Conservation (phyloP, 2,797 vertebrate species). For the Eulemur mongoz region DNA sequence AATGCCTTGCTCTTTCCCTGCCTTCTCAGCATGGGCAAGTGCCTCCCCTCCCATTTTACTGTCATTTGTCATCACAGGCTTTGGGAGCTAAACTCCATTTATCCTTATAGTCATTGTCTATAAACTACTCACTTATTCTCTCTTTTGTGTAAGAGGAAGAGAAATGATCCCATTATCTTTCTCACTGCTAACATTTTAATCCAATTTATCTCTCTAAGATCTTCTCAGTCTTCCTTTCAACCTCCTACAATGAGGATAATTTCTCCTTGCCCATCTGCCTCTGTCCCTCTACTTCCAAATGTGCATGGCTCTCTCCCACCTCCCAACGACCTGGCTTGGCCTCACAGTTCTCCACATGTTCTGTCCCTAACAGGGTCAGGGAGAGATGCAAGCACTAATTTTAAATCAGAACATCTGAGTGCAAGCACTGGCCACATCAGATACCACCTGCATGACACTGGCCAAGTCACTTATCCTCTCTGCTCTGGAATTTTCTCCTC, state of each 20-base stretch:
- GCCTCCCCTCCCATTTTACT: background rate
- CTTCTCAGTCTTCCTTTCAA: background rate
- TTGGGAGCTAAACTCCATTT: background rate
- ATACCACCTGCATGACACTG: background rate
- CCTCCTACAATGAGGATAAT: background rate
- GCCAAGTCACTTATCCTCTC: background rate
- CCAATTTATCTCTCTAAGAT: background rate
- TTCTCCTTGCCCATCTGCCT: background rate
- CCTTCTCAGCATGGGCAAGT: rapidly evolving
- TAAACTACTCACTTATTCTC: background rate
- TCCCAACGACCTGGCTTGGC: background rate
- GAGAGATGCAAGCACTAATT: background rate
- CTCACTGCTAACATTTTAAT: background rate
- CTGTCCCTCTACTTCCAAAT: background rate
- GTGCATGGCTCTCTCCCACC: background rate
- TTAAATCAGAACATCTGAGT: background rate
- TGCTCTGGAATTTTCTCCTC: background rate
- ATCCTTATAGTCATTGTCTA: background rate
- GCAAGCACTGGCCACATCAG: background rate
- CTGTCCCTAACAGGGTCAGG: background rate
- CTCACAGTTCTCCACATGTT: rapidly evolving
- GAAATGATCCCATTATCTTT: background rate
- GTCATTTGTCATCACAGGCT: background rate
- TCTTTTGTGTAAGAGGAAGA: background rate
- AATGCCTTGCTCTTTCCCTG: background rate